These are phyloP conservation scores for Hetaerina titia DNA, from an alignment of 2,888 invertebrate genomes.

Conservation along the genomic window DNA sequence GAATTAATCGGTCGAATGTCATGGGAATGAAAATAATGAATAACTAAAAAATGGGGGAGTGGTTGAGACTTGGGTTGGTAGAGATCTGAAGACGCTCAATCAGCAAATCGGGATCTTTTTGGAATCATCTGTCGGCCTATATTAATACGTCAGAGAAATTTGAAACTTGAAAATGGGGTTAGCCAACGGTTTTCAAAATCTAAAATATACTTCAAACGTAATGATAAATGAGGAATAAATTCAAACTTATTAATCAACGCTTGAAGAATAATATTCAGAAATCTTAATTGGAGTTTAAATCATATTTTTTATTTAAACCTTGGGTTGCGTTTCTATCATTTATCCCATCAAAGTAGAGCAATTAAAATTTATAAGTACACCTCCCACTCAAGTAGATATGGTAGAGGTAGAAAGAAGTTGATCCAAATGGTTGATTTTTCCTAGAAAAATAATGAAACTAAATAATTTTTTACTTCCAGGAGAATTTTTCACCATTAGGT, in stretches of 20 bases:
- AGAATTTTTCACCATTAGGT: too few species aligned
- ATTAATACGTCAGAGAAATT: neutral
- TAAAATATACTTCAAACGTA: neutral
- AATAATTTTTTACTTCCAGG: too few species aligned
- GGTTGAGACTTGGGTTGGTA: neutral
- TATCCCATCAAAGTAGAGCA: neutral
- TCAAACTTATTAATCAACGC: too few species aligned
- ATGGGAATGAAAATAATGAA: slow-evolving; percentile 8
- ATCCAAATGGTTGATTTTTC: too few species aligned
- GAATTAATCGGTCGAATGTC: neutral
- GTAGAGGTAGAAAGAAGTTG: neutral
- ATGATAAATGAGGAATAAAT: neutral
- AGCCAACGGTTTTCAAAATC: neutral
- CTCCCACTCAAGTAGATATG: neutral
- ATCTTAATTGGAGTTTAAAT: neutral
- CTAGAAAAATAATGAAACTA: too few species aligned
- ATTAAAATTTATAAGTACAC: neutral
- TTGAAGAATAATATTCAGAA: too few species aligned
- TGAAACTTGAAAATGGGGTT: neutral
- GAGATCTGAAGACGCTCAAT: neutral
- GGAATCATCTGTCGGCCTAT: neutral
- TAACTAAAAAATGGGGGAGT: neutral
- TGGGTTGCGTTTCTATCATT: neutral
- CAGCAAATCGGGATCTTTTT: neutral
- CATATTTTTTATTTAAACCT: neutral